These are phyloP conservation scores for Ophioderma brevispina DNA, from an alignment of 35 echinoderm and acorn worm species.

Conservation along the genomic window DNA sequence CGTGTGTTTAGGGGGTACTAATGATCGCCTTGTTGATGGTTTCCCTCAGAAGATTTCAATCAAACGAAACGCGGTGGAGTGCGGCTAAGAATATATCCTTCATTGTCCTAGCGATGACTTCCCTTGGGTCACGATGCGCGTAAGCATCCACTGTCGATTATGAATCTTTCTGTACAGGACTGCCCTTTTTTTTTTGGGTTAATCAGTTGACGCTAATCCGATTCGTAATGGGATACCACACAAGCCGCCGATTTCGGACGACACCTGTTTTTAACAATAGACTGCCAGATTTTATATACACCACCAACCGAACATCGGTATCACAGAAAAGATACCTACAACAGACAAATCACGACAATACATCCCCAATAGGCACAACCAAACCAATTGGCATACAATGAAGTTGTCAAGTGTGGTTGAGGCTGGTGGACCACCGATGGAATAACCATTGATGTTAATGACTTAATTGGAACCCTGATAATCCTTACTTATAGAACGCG, in stretches of 20 bases:
- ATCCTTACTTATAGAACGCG: not conserved
- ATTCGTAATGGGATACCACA: not conserved
- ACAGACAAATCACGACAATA: not conserved
- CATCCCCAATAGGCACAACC: not conserved
- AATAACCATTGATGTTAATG: not conserved
- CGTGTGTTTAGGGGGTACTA: slow-evolving; percentile 53
- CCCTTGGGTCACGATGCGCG: not conserved
- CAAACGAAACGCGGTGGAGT: not conserved
- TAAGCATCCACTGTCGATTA: not conserved
- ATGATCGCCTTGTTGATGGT: slow-evolving; percentile 52
- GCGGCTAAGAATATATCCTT: not conserved
- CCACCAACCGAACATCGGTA: not conserved
- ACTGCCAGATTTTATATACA: not conserved
- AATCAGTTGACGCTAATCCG: not conserved
- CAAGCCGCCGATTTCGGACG: not conserved
- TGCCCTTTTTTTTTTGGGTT: not conserved
- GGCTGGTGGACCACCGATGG: not conserved
- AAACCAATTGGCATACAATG: not conserved
- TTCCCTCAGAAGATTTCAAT: not conserved
- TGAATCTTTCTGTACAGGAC: not conserved
- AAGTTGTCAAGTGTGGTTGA: not conserved
- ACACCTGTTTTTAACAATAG: not conserved
- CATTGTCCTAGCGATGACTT: not conserved
- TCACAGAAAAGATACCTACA: not conserved
- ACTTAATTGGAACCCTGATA: not conserved